Percentiles rank a stretch among this genome's conserved stretches.
These are phyloP conservation scores for Troglohyphantes excavatus DNA, from an alignment of 2,888 invertebrate genomes.

Conservation along the genomic window DNA sequence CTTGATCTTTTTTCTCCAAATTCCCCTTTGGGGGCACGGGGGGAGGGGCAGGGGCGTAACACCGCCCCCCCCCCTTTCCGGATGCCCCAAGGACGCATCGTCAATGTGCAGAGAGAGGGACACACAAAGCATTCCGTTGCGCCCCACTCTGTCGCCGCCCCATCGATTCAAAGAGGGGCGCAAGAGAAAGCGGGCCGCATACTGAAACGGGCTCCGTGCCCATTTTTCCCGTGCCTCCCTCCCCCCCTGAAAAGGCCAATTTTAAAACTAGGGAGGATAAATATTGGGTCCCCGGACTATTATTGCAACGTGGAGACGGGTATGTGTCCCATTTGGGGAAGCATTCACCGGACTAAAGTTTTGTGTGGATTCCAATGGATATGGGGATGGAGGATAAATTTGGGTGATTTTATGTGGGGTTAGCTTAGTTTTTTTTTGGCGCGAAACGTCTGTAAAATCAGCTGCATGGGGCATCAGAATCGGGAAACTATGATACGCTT, in stretches of 20 bases:
- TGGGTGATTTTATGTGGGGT: neutral
- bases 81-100: no score
- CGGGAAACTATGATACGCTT: no score
- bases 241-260: neutral
- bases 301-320: neutral
- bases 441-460: no score
- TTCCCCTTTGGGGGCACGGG: no score
- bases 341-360: no score
- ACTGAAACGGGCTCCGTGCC: conserved; percentile 1
- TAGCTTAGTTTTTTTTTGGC: neutral
- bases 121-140: neutral
- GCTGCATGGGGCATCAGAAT: no score
- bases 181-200: no score
- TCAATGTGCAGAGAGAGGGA: no score
- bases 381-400: neutral
- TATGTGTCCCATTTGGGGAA: no score
- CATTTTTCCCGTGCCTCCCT: neutral
- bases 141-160: conserved; percentile 1
- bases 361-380: neutral
- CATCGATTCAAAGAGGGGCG: neutral
- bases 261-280: neutral
- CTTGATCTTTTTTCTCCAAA: no score
- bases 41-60: no score
- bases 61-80: no score
- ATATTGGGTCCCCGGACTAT: neutral